Evolutionary conservation across 1,140 invertebrate genomes (phyloP), one percentile per base, ranked within the genome.

Genomic region (Pseudomyrmex pallidus): DNA sequence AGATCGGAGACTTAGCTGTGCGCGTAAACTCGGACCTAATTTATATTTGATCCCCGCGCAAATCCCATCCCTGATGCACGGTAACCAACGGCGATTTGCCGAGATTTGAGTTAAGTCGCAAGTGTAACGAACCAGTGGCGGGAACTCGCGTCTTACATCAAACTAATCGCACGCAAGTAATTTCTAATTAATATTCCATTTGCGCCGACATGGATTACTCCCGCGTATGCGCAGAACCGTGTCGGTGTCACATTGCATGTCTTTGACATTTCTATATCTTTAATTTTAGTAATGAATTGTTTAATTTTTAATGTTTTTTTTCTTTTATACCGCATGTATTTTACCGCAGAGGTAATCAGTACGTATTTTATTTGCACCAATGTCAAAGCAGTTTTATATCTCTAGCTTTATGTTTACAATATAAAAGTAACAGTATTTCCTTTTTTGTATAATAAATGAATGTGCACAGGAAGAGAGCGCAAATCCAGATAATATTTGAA

Each of bases 41-140:
- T 80, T 70, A 80, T 80, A 80, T 80, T 80, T 80, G 76, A 80
- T 80, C 76, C 76, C 10, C 35, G 13, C 4, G 35, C 35, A 35
- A 57, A 70, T 70, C 50, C 76, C 66, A 50, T 59, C 44, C n/a
- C 54, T 59, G 54, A 70, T 70, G 64, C 66, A 59, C 35, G 76
- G 22, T 25, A 70, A 57, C 64, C 64, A 54, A 8, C 25, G 22
- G 20, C 35, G 66, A 80, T 80, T 54, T 35, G 35, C 46, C 3
- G 22, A 52, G 74, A 56, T 59, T 46, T 15, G n/a, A 48, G 54
- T 20, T 80, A 80, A 80, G 46, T 70, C 66, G 44, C 63, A 57
- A 12, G 9, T 54, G 50, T 17, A 68, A 70, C 61, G 44, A 13
- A 13, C 2, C 5, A 35, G 35, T 35, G 5, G 4, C 7, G 35